A percentile compares a stretch with the other conserved stretches of the same genome.
These are phyloP conservation scores for Timema cristinae DNA, from an alignment of 2,888 invertebrate genomes.

Conservation along the genomic window DNA sequence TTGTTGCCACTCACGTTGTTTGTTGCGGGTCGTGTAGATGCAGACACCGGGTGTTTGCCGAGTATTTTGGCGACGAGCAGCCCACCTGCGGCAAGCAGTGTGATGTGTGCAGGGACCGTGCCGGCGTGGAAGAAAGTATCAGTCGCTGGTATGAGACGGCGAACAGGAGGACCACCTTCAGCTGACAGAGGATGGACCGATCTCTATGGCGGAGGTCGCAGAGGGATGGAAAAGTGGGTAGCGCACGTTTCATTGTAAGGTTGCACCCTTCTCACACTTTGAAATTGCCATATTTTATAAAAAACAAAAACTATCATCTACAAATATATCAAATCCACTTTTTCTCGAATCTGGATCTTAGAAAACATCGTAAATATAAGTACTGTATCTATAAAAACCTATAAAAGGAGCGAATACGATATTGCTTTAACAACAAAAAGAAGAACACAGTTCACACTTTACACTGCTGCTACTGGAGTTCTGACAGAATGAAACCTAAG, in stretches of 20 bases:
- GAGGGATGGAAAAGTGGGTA: constrained; percentile 41
- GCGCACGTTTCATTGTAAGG: background rate
- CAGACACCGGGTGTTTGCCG: constrained; percentile 79
- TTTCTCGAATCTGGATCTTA: no score
- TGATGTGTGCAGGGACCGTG: constrained; percentile 76
- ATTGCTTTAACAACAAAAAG: no score
- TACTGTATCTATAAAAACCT: no score
- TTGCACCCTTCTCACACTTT: background rate
- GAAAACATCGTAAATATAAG: no score
- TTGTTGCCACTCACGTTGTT: no score
- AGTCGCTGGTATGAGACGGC: constrained; percentile 23
- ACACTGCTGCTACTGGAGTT: no score
- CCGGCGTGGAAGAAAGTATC: constrained; percentile 57
- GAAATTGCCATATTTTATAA: no score
- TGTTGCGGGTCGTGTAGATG: constrained; percentile 51
- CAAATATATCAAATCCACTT: no score
- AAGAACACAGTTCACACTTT: no score
- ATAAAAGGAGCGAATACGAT: no score
- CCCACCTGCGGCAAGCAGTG: constrained; percentile 70
- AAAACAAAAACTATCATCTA: no score
- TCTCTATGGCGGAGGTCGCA: constrained; percentile 66
- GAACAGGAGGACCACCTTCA: constrained; percentile 32
- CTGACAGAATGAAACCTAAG: no score
- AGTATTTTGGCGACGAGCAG: constrained; percentile 82
- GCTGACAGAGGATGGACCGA: constrained; percentile 45